Conservation (phyloP, 92 coral and sea anemone species). For the Zoanthus sociatus region DNA sequence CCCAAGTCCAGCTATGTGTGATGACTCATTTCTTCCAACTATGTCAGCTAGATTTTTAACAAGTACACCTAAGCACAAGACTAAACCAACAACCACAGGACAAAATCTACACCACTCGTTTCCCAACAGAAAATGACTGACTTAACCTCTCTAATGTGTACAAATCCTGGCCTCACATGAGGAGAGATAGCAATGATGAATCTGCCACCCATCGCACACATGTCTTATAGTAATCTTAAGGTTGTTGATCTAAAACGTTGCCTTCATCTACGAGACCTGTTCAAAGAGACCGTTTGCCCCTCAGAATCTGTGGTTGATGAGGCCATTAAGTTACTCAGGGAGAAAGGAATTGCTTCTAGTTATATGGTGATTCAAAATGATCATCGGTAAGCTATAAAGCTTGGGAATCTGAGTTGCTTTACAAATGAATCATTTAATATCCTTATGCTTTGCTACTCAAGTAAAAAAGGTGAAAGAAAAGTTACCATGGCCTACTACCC, state of each 20-base stretch:
- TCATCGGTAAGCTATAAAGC: background rate
- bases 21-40: background rate
- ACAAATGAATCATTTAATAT: constrained; percentile 12
- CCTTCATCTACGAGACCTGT: background rate
- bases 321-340: constrained; percentile 13
- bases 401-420: constrained; percentile 34
- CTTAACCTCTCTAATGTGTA: background rate
- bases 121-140: background rate
- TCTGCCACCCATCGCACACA: constrained; percentile 12
- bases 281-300: constrained; percentile 25
- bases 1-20: background rate
- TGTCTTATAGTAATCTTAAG: background rate
- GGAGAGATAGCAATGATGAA: constrained; percentile 42
- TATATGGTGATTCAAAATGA: background rate
- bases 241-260: constrained; percentile 3
- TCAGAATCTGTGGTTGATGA: constrained; percentile 36
- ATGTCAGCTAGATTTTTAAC: background rate
- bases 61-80: background rate
- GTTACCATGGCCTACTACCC: too few relatives aligned
- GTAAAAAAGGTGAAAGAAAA: too few relatives aligned
- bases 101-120: background rate
- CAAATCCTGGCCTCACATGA: constrained; percentile 40
- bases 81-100: background rate
- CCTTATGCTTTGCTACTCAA: background rate
- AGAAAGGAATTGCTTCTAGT: background rate